Base-by-base conservation (phyloP, 2,888 invertebrate genomes). In the Chironomus riparius region DNA sequence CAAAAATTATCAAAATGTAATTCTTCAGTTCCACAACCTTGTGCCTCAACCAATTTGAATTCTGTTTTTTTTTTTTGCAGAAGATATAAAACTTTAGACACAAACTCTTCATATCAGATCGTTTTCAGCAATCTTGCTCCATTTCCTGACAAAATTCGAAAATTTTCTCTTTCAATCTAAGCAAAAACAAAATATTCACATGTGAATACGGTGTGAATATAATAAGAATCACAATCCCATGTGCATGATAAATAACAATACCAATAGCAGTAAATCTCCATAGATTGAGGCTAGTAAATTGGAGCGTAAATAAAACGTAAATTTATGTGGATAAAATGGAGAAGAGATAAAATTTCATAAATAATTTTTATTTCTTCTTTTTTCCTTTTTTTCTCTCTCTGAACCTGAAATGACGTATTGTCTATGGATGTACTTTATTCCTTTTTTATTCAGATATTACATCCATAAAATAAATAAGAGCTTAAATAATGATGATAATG, bases 231-330 rank as follows among this genome's bases (percentile, higher is more conserved):
- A 18, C 22, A 70, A 70, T 48, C 70, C 70, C 48, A 12, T 12
- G 21, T 47, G 18, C 21, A 70, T 48, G 48, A 70, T 70, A 70
- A 70, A 70, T 70, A 47, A 48, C 70, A 48, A 70, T 47, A 70
- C 48, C 48, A 70, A 70, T 22, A 48, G 18, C 70, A 70, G 47
- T 70, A 56, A 56, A 56, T 56, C 56, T 56, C 56, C 18, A 56
- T 56, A 56, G 56, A 56, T 56, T 56, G 56, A 56, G 56, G 15
- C n/a, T 56, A 18, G 56, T 56, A 56, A 56, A 56, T 56, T 56
- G 56, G 56, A 56, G 56, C 56, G 56, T 15, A 56, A 56, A 56
- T 18, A 56, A 56, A 15, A 56, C n/a, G 56, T 56, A 56, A 56
- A 56, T 56, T 56, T 56, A 56, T 56, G 56, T 15, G 56, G 18